Base-by-base conservation (phyloP, 1,140 invertebrate species). In the Procambarus virginalis region DNA sequence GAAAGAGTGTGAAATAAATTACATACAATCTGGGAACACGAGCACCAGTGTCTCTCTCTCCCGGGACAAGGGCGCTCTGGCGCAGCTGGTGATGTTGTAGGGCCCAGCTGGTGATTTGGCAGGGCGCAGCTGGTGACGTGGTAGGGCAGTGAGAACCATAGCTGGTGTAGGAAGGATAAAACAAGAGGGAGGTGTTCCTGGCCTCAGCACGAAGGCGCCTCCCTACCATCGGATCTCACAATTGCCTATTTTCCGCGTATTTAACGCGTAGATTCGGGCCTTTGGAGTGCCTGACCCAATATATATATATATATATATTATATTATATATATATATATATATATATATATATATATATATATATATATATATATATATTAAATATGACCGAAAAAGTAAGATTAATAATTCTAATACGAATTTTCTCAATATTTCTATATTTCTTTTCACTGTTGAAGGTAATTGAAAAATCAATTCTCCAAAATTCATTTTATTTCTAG, bases 181-280 rank as follows among this genome's bases (percentile, higher is more conserved):
- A 34, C n/a, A 55, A 12, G 51, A 2, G 1, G 51, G 51, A 3
- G 51, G 51, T 8, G 51, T 55, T 12, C 51, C n/a, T 8, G 51
- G 12, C 51, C 51, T 55, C 51, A 34, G 34, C 51, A 55, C 8
- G 1, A 55, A 55, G 51, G 51, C 34, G 3, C 51, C 64, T 10
- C 64, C 0, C 68, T 10, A 73, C 22, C 68, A 20, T 34, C 68
- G 68, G 22, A 4, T 64, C 60, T 64, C 60, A 6, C 68, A 73
- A 73, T n/a, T 73, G 68, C n/a, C 68, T 73, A 73, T 73, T 73
- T 73, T 73, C 68, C 68, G 68, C 68, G 68, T 73, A 73, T 73
- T 34, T 34, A 34, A 73, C 68, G 68, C 22, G 22, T 3, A 73
- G n/a, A 73, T 73, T 78, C 76, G n/a, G 10, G 76, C n/a, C 17